Conservation (phyloP, 2,888 invertebrate species). For the Dryobota labecula region DNA sequence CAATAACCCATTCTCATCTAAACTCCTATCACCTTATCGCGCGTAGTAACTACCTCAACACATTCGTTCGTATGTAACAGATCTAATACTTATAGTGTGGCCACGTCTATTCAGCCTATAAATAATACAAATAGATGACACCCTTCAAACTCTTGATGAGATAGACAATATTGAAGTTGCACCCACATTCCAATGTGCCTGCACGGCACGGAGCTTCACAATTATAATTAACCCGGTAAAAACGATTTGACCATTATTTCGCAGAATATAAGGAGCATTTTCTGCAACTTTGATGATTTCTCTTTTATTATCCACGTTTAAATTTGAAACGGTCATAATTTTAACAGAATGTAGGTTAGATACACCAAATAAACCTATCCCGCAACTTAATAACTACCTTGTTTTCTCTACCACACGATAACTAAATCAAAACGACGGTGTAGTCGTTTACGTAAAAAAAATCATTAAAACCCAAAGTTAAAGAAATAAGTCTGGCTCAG, state of each 20-base stretch:
- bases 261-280: constrained; percentile 13
- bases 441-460: too few relatives aligned
- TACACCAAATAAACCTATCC: too few relatives aligned
- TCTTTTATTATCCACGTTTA: too few relatives aligned
- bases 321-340: too few relatives aligned
- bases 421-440: constrained; percentile 6
- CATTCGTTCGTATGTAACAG: too few relatives aligned
- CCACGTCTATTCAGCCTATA: too few relatives aligned
- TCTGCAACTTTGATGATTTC: constrained; percentile 1
- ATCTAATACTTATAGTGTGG: too few relatives aligned
- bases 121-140: too few relatives aligned
- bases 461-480: background rate
- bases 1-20: too few relatives aligned
- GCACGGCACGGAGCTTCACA: background rate
- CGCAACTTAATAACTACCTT: background rate
- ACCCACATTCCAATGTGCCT: background rate
- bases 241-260: constrained; percentile 11
- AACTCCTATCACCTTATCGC: too few relatives aligned
- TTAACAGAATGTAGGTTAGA: too few relatives aligned
- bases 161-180: constrained; percentile 8
- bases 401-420: background rate
- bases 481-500: background rate
- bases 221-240: background rate
- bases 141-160: constrained; percentile 4
- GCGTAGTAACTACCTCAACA: too few relatives aligned